Evolutionary conservation across 2,797 vertebrate species (phyloP), one percentile per base, ranked within the genome.

Genomic region (Ataeniobius toweri): DNA sequence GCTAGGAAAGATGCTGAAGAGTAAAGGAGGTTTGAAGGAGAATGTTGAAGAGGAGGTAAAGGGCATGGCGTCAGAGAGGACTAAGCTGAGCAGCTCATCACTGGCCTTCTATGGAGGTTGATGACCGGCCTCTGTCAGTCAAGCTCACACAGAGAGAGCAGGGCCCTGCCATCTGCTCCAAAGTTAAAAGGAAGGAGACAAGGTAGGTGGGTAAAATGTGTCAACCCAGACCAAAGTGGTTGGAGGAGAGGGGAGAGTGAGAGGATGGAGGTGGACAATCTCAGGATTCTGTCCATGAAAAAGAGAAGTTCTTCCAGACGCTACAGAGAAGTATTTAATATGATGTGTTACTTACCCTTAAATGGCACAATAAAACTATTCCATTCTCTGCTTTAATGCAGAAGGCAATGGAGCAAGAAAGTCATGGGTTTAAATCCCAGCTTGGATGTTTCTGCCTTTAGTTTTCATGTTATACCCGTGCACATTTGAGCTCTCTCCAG

Each of bases 151-250:
- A 97, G 96, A 95, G 97, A 97, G 95, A 96, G 94, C 96, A 94
- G 96, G 95, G 96, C 96, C 94, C 94, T 94, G 95, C 97, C 98
- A 98, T 99, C 97, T 98, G 97, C 96, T 97, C 95, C 92, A 91
- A 95, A 96, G 96, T 95, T 97, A 96, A 95, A 96, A 96, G 92
- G 95, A 95, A 96, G 92, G 93, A 96, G 96, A 96, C 94, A 94
- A 95, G 94, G 94, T 81, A 88, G 95, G 89, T 94, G 92, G 93
- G 91, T 90, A 91, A 90, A 89, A 88, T 86, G 86, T 88, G 83
- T 88, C 76, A 51, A 90, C 89, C 76, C 77, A 72, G 82, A 89
- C 89, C 80, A 83, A 74, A 88, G 83, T 84, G 85, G 83, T 71
- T 80, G 79, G 55, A 86, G 81, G 82, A 86, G 86, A 85, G 65